These are phyloP conservation scores for Drosophila santomea DNA, from an alignment of 1,140 invertebrate genomes.

Conservation along the genomic window DNA sequence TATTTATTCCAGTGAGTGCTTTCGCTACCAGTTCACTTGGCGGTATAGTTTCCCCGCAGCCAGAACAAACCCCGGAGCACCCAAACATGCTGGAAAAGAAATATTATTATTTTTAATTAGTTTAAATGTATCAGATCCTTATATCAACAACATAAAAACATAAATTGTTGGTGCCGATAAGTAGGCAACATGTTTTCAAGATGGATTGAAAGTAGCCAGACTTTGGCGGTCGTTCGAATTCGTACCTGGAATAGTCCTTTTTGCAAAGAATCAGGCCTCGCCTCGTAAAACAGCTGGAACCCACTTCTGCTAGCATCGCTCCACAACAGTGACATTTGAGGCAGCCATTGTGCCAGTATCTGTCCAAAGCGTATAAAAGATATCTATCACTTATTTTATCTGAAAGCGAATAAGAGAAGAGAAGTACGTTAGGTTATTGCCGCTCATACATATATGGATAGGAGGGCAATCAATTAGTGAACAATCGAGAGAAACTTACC, in stretches of 20 bases:
- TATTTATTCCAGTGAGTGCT: slow-evolving; percentile 86
- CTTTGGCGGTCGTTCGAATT: background rate
- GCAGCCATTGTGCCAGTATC: slow-evolving; percentile 97
- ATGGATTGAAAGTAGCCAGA: too few relatives aligned
- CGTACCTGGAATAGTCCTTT: slow-evolving; percentile 96
- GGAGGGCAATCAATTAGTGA: too few relatives aligned
- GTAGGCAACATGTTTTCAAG: too few relatives aligned
- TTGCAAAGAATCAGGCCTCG: slow-evolving; percentile 97
- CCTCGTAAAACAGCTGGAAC: slow-evolving; percentile 95
- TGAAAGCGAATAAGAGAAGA: slow-evolving; percentile 42
- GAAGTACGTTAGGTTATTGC: background rate
- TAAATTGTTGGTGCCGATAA: too few relatives aligned
- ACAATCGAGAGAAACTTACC: slow-evolving; percentile 41
- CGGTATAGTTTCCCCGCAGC: slow-evolving; percentile 95
- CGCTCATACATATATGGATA: too few relatives aligned
- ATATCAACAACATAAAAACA: too few relatives aligned
- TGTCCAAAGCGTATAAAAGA: slow-evolving; percentile 94
- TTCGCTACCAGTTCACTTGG: slow-evolving; percentile 96
- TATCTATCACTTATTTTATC: slow-evolving; percentile 95
- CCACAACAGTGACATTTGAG: slow-evolving; percentile 96
- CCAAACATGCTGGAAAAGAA: slow-evolving; percentile 93
- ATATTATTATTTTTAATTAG: background rate
- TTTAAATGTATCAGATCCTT: too few relatives aligned
- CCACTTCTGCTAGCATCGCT: slow-evolving; percentile 94
- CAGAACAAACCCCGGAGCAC: slow-evolving; percentile 92